A percentile compares a stretch with the other conserved stretches of the same genome.
Evolutionary conservation across 2,888 invertebrate species (phyloP).

Genomic region (Leistus spinibarbis): DNA sequence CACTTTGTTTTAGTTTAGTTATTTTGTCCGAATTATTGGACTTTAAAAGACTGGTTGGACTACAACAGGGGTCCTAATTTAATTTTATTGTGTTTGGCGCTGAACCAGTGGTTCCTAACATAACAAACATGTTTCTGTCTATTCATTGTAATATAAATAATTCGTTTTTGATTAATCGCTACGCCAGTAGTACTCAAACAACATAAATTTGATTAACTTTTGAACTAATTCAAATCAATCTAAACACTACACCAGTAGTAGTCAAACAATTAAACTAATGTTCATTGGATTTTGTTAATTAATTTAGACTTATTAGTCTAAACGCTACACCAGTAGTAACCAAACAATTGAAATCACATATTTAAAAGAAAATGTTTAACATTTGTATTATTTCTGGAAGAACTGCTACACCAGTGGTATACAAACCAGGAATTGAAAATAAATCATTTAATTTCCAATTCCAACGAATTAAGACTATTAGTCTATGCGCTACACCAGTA

Average conservation of each 20-base stretch:
- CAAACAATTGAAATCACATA: no score
- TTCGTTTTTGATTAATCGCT: neutral
- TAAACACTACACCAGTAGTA: neutral
- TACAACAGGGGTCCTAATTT: neutral
- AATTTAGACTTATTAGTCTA: no score
- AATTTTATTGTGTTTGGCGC: neutral
- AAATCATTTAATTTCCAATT: no score
- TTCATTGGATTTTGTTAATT: no score
- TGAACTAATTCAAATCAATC: neutral
- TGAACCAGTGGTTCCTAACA: neutral
- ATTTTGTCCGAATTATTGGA: neutral
- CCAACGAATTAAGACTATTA: no score
- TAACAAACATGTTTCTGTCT: neutral
- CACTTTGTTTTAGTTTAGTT: neutral
- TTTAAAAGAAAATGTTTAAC: no score
- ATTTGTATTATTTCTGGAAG: no score
- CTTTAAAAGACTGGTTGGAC: neutral
- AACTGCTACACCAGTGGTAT: no score
- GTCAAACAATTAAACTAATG: no score
- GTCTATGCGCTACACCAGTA: neutral
- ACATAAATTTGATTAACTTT: neutral
- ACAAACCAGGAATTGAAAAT: no score
- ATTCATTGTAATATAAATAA: neutral
- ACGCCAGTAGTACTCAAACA: neutral
- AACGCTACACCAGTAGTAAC: neutral